Evolutionary conservation across 1,140 invertebrate species (phyloP).

Genomic region (Fopius arisanus): DNA sequence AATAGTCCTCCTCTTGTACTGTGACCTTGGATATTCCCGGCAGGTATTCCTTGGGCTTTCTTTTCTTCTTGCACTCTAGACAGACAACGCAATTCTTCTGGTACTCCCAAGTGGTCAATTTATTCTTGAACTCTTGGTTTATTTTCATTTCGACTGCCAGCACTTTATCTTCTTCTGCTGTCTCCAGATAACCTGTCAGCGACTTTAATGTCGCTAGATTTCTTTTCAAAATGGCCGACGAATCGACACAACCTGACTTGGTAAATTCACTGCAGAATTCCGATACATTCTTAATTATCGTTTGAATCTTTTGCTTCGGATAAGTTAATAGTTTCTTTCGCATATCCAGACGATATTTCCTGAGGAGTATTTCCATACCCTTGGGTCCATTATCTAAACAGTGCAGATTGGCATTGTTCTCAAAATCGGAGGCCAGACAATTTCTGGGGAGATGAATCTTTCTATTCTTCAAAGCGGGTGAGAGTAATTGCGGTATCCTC

Average conservation of each 20-base stretch:
- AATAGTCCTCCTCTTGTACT: conserved; percentile 41
- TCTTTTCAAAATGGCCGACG: neutral
- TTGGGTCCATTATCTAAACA: neutral
- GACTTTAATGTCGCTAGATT: conserved; percentile 5
- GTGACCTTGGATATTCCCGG: conserved; percentile 48
- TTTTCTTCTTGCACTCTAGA: conserved; percentile 39
- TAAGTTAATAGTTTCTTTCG: neutral
- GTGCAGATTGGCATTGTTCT: neutral
- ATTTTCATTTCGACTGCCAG: neutral
- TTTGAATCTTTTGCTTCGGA: neutral
- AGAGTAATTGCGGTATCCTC: neutral
- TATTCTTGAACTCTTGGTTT: conserved; percentile 26
- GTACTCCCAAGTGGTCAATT: conserved; percentile 30
- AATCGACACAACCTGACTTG: neutral
- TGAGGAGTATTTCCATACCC: neutral
- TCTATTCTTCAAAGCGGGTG: neutral
- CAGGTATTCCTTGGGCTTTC: conserved; percentile 49
- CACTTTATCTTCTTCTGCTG: conserved; percentile 2
- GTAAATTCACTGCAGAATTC: neutral
- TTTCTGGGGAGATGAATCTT: neutral
- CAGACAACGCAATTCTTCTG: conserved; percentile 29
- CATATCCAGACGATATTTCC: neutral
- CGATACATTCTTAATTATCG: neutral
- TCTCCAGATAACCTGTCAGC: neutral
- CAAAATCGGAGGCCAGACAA: neutral